Evolutionary conservation across 2,888 invertebrate genomes (phyloP), one percentile per base, ranked within the genome.

Genomic region (Gnatocerus cornutus): DNA sequence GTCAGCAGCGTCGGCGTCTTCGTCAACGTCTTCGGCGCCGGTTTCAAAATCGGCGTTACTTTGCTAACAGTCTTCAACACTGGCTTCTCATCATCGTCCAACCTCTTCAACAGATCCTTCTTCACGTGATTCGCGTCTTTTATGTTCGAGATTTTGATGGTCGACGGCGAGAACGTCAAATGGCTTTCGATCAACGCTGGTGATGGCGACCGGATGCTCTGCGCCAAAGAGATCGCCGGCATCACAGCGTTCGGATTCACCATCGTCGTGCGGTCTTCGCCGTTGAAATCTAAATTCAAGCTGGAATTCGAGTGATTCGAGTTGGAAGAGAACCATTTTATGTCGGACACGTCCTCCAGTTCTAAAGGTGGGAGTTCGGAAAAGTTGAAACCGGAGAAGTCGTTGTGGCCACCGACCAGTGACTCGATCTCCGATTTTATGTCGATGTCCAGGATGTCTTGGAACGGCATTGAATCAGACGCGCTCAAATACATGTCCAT

Each of bases 181-280:
- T 92, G 92, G 77, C 91, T 91, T 78, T 91, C 91, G 79, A 88
- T 90, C 78, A 89, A 87, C 73, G 89, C 88, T 6, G 92, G 92
- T 76, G 91, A 91, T 6, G 88, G 87, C 14, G 88, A 85, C 13
- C 90, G 87, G 27, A 81, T 75, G 65, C 73, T 83, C 59, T 80
- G 81, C 4, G 81, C 77, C 37, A 87, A 86, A 68, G 90, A 89
- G 73, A 92, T 89, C 39, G 92, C 87, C 0, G 96, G 96, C 91
- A 96, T 93, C 45, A 96, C 95, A 21, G 93, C 94, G 80, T 94
- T 95, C 3, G 96, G 96, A 86, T 96, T 96, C 3, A 96, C 96
- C 90, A 96, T 91, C 73, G 94, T 91, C 0, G 82, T 78, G 43
- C 91, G 92, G 81, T 93, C 93, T 7, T 90, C 90, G 21, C 90